phyloP scores from a whole-genome alignment of 1,140 invertebrate genomes.

The Drosophila ambigua region DNA sequence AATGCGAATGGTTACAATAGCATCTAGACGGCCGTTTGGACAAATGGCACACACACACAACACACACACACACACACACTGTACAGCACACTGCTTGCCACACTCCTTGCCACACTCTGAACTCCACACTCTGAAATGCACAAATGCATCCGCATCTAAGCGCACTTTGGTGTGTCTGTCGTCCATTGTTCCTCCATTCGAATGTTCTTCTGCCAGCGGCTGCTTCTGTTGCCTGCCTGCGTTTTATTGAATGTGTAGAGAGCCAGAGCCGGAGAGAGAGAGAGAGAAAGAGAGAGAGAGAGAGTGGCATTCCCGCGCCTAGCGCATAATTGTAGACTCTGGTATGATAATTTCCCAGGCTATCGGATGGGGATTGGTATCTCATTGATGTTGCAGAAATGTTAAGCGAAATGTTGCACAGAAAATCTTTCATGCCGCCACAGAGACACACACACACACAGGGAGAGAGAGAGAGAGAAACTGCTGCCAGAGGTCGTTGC shows the following conservation, averaged over 20 bases:
- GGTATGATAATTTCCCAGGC: conserved; percentile 72
- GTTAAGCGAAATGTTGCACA: conserved; percentile 40
- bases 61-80: conserved; percentile 8
- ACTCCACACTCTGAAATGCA: neutral
- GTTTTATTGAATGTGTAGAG: conserved; percentile 48
- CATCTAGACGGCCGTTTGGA: conserved; percentile 41
- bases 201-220: conserved; percentile 49
- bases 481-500: neutral
- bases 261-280: neutral
- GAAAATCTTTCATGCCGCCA: conserved; percentile 15
- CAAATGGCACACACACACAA: conserved; percentile 66
- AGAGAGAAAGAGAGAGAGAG: too few species aligned
- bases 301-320: conserved; percentile 40
- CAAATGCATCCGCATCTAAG: conserved; percentile 38
- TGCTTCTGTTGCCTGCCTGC: conserved; percentile 50
- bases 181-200: conserved; percentile 26
- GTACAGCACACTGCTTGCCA: conserved; percentile 5
- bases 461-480: neutral
- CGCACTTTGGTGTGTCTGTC: conserved; percentile 41
- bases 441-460: neutral
- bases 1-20: conserved; percentile 32
- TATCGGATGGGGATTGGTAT: conserved; percentile 43
- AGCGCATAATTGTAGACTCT: conserved; percentile 67
- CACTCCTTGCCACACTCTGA: conserved; percentile 7
- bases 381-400: conserved; percentile 59